These are phyloP conservation scores for Tragelaphus imberbis DNA, from an alignment of 2,113 vertebrate species.

Conservation along the genomic window DNA sequence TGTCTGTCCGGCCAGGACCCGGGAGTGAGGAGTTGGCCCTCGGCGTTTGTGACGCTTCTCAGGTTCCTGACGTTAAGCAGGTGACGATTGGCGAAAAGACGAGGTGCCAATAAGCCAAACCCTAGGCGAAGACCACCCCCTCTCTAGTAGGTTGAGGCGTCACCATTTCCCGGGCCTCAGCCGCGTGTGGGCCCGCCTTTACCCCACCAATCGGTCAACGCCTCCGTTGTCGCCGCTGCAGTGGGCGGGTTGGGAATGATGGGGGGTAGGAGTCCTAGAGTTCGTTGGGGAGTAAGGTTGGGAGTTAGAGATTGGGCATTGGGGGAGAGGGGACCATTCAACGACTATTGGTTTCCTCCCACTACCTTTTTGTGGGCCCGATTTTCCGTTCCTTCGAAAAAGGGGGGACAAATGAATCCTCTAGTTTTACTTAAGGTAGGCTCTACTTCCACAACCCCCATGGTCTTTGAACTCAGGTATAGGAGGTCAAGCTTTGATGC, in stretches of 20 bases:
- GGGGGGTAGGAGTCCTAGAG: not conserved
- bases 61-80: conserved; percentile 27
- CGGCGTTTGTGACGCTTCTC: conserved; percentile 50
- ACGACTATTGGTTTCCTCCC: not conserved
- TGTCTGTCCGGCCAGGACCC: conserved; percentile 25
- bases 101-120: conserved; percentile 6
- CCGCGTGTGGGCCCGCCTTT: conserved; percentile 63
- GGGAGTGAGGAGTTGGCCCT: conserved; percentile 12
- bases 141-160: not conserved
- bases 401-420: not conserved
- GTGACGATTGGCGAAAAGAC: conserved; percentile 27
- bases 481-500: not conserved
- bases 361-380: not conserved
- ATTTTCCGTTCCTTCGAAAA: not conserved
- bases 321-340: not conserved
- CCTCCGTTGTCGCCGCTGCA: conserved; percentile 42
- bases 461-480: not conserved
- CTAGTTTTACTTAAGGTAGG: not conserved
- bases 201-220: conserved; percentile 42
- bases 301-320: not conserved
- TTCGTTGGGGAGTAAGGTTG: conserved; percentile 23
- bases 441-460: not conserved
- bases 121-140: not conserved
- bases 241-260: conserved; percentile 50
- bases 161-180: conserved; percentile 60